These are phyloP conservation scores for Callaeas wilsoni DNA, from an alignment of 2,113 vertebrate genomes.

Conservation along the genomic window DNA sequence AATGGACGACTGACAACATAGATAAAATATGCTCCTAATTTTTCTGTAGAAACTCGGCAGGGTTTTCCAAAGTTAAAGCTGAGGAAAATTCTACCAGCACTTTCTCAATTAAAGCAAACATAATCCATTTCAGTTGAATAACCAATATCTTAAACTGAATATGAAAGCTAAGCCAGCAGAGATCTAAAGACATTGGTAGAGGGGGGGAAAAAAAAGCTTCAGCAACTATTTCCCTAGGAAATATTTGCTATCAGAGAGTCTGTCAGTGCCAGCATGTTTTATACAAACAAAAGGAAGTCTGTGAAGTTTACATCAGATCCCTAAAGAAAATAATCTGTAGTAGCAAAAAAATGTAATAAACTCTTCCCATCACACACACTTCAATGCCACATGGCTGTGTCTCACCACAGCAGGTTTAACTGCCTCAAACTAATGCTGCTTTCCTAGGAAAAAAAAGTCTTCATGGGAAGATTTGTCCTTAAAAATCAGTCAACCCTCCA, in stretches of 20 bases:
- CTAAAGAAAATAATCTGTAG: conserved; percentile 18
- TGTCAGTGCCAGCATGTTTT: background rate
- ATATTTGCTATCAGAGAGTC: background rate
- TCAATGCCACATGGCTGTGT: background rate
- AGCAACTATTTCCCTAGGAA: background rate
- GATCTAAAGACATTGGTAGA: background rate
- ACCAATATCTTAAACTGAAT: background rate
- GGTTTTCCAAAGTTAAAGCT: background rate
- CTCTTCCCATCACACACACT: background rate
- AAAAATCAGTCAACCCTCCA: background rate
- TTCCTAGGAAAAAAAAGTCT: background rate
- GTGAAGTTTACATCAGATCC: background rate
- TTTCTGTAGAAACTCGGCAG: background rate
- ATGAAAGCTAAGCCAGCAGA: background rate
- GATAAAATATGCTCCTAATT: background rate
- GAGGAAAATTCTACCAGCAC: background rate
- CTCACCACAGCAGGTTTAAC: background rate
- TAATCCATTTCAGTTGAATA: background rate
- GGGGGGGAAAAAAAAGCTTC: background rate
- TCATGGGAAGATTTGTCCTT: background rate
- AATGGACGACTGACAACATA: background rate
- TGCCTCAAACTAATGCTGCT: background rate
- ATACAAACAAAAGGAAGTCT: conserved; percentile 20
- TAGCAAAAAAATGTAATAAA: background rate
- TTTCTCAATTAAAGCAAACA: background rate